Conservation (phyloP, 2,113 vertebrate species). For the Heterochromis multidens region DNA sequence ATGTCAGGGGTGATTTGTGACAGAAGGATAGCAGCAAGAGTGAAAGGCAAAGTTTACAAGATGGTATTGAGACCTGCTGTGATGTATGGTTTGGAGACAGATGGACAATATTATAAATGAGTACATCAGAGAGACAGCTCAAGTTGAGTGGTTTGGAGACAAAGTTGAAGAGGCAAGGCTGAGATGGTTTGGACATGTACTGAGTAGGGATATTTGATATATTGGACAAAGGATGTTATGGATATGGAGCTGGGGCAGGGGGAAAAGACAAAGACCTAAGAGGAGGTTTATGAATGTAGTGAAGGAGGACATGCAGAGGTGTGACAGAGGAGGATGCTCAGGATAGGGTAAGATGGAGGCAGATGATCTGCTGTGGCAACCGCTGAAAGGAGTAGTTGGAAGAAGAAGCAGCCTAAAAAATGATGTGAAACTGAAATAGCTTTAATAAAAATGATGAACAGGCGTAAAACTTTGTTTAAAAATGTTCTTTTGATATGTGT, state of each 20-base stretch:
- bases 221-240: neutral
- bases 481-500: neutral
- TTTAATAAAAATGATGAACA: neutral
- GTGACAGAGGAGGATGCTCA: neutral
- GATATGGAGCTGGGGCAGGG: neutral
- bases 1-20: too few species aligned
- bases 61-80: too few species aligned
- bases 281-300: neutral
- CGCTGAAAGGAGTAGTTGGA: neutral
- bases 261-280: too few species aligned
- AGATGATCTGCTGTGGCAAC: neutral
- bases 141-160: neutral
- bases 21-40: too few species aligned
- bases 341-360: neutral
- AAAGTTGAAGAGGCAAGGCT: too few species aligned
- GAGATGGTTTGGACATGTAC: neutral
- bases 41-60: too few species aligned
- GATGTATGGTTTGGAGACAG: too few species aligned
- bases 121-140: fast-evolving
- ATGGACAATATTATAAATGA: neutral
- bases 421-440: neutral
- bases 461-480: neutral
- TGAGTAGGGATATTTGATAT: neutral
- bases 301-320: too few species aligned
- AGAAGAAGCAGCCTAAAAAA: neutral